A percentile compares a stretch with the other conserved stretches of the same genome.
Evolutionary conservation across 2,888 invertebrate species (phyloP).

Genomic region (Athripsodes cinereus): DNA sequence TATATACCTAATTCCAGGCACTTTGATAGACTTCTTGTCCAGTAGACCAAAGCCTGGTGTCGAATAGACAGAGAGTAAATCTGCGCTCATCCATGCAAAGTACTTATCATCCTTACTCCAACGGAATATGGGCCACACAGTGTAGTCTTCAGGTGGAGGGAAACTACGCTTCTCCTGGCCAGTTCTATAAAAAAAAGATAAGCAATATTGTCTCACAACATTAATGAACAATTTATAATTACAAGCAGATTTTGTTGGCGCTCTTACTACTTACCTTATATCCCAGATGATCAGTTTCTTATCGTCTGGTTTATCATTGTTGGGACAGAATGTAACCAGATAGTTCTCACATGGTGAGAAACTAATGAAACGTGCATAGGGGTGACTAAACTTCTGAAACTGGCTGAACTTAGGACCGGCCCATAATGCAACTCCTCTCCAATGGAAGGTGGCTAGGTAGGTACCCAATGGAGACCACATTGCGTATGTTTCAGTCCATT

Average conservation of each 20-base stretch:
- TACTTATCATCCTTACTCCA: constrained; percentile 96
- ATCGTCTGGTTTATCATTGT: constrained; percentile 62
- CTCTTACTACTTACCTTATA: constrained; percentile 55
- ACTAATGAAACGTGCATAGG: constrained; percentile 89
- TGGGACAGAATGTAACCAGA: constrained; percentile 88
- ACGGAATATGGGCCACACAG: constrained; percentile 91
- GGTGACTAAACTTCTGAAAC: constrained; percentile 85
- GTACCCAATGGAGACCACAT: constrained; percentile 98
- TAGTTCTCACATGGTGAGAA: constrained; percentile 98
- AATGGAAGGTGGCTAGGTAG: constrained; percentile 93
- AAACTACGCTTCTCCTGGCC: constrained; percentile 91
- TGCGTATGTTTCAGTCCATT: constrained; percentile 94
- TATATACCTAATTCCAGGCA: constrained; percentile 64
- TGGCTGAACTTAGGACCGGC: constrained; percentile 91
- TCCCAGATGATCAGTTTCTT: constrained; percentile 95
- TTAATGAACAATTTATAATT: not conserved
- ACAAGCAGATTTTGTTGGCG: not conserved
- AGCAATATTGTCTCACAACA: not conserved
- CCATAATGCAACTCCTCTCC: constrained; percentile 94
- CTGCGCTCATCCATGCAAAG: constrained; percentile 82
- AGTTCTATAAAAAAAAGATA: constrained; percentile 47
- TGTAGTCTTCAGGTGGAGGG: constrained; percentile 73
- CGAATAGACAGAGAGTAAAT: constrained; percentile 88
- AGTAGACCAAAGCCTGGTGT: constrained; percentile 92
- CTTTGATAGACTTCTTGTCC: constrained; percentile 92